Evolutionary conservation across 2,888 invertebrate species (phyloP).

Genomic region (Tridacna gigas): DNA sequence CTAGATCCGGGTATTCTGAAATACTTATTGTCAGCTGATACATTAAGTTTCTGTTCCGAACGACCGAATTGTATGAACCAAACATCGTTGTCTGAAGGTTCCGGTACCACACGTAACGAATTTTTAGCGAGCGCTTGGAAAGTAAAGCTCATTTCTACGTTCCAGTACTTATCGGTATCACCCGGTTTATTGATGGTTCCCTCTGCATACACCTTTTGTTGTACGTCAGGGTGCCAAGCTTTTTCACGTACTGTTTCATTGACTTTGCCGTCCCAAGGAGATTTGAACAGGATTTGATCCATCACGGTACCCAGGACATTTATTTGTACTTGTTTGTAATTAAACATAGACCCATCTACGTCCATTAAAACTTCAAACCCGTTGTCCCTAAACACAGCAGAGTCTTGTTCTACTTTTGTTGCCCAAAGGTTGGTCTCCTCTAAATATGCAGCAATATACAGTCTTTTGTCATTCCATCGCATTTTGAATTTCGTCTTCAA

Average conservation of each 20-base stretch:
- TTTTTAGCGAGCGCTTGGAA: slow-evolving; percentile 37
- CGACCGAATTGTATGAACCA: slow-evolving; percentile 63
- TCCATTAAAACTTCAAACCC: slow-evolving; percentile 56
- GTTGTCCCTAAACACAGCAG: slow-evolving; percentile 38
- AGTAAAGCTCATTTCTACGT: slow-evolving; percentile 46
- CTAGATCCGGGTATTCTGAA: slow-evolving; percentile 23
- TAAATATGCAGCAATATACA: slow-evolving; percentile 64
- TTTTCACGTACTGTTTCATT: slow-evolving; percentile 4
- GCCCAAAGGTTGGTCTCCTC: slow-evolving; percentile 63
- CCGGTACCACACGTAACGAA: slow-evolving; percentile 23
- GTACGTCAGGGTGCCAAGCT: slow-evolving; percentile 45
- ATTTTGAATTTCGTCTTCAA: slow-evolving; percentile 64
- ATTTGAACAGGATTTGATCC: slow-evolving; percentile 50
- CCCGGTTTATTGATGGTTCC: slow-evolving; percentile 53
- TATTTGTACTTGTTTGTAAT: slow-evolving; percentile 56
- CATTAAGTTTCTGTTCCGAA: slow-evolving; percentile 48
- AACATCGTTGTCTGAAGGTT: slow-evolving; percentile 47
- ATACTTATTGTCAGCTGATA: slow-evolving; percentile 38
- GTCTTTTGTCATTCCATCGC: slow-evolving; percentile 59
- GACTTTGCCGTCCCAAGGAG: slow-evolving; percentile 34
- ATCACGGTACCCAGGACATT: slow-evolving; percentile 53
- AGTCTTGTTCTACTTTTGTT: slow-evolving; percentile 33
- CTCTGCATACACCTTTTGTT: slow-evolving; percentile 30
- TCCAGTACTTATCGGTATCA: slow-evolving; percentile 56
- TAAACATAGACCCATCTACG: slow-evolving; percentile 56